Evolutionary conservation across 2,888 invertebrate genomes (phyloP).

Genomic region (Cosmia trapezina): DNA sequence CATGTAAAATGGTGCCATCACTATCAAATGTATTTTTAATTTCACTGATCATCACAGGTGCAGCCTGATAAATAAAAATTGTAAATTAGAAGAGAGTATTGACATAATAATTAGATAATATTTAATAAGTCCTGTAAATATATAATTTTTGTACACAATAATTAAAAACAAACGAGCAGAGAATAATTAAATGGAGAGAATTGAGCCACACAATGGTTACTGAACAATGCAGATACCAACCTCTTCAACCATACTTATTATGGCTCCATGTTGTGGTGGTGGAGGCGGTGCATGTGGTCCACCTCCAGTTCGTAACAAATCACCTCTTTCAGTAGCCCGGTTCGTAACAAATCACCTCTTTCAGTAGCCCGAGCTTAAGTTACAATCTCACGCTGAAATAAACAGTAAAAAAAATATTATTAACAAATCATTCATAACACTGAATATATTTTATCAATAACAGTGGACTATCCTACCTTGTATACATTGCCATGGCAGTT

Average conservation of each 20-base stretch:
- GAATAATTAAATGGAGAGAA: not conserved
- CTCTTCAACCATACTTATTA: conserved; percentile 38
- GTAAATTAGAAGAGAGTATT: too few species aligned
- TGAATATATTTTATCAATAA: not conserved
- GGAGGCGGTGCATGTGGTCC: conserved; percentile 8
- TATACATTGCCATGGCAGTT: conserved; percentile 14
- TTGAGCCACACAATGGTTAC: not conserved
- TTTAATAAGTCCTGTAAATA: not conserved
- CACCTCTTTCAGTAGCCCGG: conserved; percentile 7
- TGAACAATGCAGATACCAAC: conserved; percentile 9
- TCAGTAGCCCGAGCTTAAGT: too few species aligned
- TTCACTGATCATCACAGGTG: too few species aligned
- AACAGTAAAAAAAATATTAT: conserved; percentile 1
- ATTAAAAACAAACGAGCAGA: not conserved
- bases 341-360: too few species aligned
- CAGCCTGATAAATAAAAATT: too few species aligned
- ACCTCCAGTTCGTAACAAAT: conserved; percentile 13
- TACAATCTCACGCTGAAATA: conserved; percentile 30
- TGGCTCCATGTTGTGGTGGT: conserved; percentile 18
- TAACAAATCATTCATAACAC: conserved; percentile 5
- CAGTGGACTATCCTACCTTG: too few species aligned
- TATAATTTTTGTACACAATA: not conserved
- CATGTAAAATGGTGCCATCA: too few species aligned
- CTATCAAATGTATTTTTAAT: too few species aligned
- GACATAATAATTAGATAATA: too few species aligned